Evolutionary conservation across 2,888 invertebrate genomes (phyloP), one percentile per base, ranked within the genome.

Genomic region (Julus scanicus): DNA sequence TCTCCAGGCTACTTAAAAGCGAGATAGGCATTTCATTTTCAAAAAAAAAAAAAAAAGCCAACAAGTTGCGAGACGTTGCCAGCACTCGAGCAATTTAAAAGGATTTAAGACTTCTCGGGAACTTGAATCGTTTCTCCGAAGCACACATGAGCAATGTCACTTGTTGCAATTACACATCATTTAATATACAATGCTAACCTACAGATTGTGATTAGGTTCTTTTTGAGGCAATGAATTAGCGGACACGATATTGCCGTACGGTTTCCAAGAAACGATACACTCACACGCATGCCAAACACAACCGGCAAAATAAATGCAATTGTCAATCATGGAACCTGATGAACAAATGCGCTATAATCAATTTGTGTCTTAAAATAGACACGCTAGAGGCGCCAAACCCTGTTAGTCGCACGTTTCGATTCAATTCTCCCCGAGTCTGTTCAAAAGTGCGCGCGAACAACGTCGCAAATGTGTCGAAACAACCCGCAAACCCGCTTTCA

Each of bases 131-230:
- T 63, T 71, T 71, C 29, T 71, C 71, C 71, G 9, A 71, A 20
- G 20, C 29, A 71, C 71, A 71, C 71, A 71, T 71, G 71, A 71
- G 71, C 71, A 71, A 71, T 71, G 29, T 71, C 71, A 71, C 29
- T 71, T 29, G 71, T 71, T 71, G 71, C 71, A 71, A 71, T 71
- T 71, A 29, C 71, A 20, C 71, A 71, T 71, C 71, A 71, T 71
- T 71, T 71, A 71, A 71, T 29, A 71, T 29, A 71, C 71, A 71
- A 71, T 29, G 71, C 71, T 71, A 71, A 71, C 71, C 29, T 71
- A n/a, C 71, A 71, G 71, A 71, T 71, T 29, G 20, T 71, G 20
- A 71, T 71, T 71, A 71, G 71, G 71, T 71, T 71, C 71, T n/a
- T 2, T 71, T 71, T 29, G 20, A 71, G 71, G 71, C 71, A 29